These are phyloP conservation scores for Masnerella sp. DNA, from an alignment of 2,888 invertebrate species.

Conservation along the genomic window DNA sequence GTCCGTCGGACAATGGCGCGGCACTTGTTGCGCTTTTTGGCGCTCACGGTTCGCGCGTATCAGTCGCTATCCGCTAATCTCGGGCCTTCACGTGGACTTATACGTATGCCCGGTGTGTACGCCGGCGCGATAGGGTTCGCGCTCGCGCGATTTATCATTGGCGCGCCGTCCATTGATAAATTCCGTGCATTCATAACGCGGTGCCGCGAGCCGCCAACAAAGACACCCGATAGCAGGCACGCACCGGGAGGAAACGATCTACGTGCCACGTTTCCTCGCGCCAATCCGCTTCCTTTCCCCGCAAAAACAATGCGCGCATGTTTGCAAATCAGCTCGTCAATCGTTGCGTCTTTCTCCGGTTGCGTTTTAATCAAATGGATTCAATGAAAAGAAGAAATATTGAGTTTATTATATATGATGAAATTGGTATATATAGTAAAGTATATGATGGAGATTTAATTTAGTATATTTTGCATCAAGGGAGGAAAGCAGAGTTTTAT, in stretches of 20 bases:
- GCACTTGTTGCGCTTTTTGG: not conserved
- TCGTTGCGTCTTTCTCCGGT: not conserved
- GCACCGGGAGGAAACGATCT: constrained; percentile 55
- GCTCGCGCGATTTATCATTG: constrained; percentile 74
- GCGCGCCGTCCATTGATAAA: constrained; percentile 76
- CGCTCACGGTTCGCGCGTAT: constrained; percentile 18
- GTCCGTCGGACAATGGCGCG: constrained; percentile 24
- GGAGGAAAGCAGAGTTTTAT: no score
- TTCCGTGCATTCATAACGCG: constrained; percentile 75
- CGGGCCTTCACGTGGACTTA: constrained; percentile 63
- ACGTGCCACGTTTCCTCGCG: constrained; percentile 59
- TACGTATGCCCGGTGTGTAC: constrained; percentile 35
- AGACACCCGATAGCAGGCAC: constrained; percentile 70
- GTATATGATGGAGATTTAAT: no score
- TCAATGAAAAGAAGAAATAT: no score
- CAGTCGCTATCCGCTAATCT: constrained; percentile 43
- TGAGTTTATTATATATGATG: no score
- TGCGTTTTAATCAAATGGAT: constrained; percentile 3
- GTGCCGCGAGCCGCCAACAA: constrained; percentile 56
- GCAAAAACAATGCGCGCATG: constrained; percentile 35
- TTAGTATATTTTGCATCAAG: no score
- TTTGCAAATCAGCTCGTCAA: constrained; percentile 37
- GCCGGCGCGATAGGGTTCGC: constrained; percentile 66
- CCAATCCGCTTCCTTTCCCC: constrained; percentile 29
- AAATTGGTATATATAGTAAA: no score